A percentile compares a stretch with the other conserved stretches of the same genome.
phyloP scores from a whole-genome alignment of 1,140 invertebrate species.

The Philopotamus ludificatus region DNA sequence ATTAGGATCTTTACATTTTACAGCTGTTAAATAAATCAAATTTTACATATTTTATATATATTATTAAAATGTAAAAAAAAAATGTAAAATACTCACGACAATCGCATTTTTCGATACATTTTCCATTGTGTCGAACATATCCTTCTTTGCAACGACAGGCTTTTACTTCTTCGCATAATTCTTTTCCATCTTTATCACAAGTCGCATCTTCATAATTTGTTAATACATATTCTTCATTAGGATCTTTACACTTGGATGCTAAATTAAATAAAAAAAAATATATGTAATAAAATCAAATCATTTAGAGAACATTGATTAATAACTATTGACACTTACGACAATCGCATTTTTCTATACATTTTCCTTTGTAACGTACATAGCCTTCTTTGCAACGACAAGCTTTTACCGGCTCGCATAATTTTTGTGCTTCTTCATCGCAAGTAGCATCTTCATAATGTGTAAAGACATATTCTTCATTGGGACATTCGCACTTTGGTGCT shows the following conservation, averaged over 20 bases:
- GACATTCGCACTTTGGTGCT: background rate
- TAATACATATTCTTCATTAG: conserved; percentile 6
- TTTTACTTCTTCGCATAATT: background rate
- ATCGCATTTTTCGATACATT: conserved; percentile 9
- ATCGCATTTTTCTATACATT: conserved; percentile 6
- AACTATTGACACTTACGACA: conserved; percentile 6
- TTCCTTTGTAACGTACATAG: conserved; percentile 1
- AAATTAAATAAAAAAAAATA: background rate
- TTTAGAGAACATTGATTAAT: conserved; percentile 6
- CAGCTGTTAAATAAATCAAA: background rate
- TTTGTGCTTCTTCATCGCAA: background rate
- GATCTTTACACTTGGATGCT: conserved; percentile 6
- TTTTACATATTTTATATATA: background rate
- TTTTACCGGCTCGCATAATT: background rate
- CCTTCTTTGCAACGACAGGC: conserved; percentile 5
- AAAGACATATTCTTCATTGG: background rate
- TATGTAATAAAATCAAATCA: no score
- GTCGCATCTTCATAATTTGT: conserved; percentile 1
- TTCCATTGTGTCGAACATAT: conserved; percentile 9
- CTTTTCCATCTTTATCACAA: background rate
- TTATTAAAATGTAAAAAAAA: no score
- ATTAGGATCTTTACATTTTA: background rate
- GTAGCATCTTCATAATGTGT: background rate
- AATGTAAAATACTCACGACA: conserved; percentile 17
- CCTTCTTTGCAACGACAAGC: background rate